Evolutionary conservation across 2,113 vertebrate genomes (phyloP), one percentile per base, ranked within the genome.

Genomic region (Paralichthys olivaceus): DNA sequence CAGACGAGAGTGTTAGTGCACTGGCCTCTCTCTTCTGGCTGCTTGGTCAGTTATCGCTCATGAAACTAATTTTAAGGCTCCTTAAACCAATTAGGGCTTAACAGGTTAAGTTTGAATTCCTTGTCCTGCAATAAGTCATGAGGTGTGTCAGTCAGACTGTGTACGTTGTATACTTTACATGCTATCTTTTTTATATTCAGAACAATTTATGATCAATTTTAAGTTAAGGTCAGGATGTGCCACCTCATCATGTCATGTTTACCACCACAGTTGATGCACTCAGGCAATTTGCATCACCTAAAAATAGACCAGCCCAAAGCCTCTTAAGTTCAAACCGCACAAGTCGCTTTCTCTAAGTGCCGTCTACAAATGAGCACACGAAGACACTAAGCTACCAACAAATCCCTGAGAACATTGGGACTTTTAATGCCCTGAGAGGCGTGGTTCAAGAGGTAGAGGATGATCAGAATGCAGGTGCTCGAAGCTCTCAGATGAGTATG

Each of bases 291-390:
- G 79, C 53, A 37, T 75, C 74, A 59, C 8, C 87, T 92, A 92
- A 89, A 89, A 85, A 93, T 93, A 93, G 82, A 72, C 13, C 4
- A 25, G 28, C 14, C 64, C 56, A 90, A 93, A 93, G 85, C 93
- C 87, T 91, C 91, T 94, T 94, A 93, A 77, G 80, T 84, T 81
- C 75, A 84, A 84, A 91, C 81, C 74, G 45, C 83, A 79, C 90
- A 91, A 90, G 92, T 89, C 92, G 80, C 88, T 92, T 90, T 90
- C 80, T 40, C 58, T 71, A 19, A 57, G 58, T 73, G 74, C 65
- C 15, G 40, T 83, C 79, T 81, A 62, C 64, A 0, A 75, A 83
- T 77, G 82, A 79, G 87, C 57, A 4, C 69, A 72, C 79, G 80
- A 84, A 87, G 85, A 67, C 83, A 87, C 80, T 88, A 85, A 83